Percentiles rank a stretch among this genome's conserved stretches.
Conservation (phyloP, 2,113 vertebrate genomes). For the cat (Felis catus) region DNA sequence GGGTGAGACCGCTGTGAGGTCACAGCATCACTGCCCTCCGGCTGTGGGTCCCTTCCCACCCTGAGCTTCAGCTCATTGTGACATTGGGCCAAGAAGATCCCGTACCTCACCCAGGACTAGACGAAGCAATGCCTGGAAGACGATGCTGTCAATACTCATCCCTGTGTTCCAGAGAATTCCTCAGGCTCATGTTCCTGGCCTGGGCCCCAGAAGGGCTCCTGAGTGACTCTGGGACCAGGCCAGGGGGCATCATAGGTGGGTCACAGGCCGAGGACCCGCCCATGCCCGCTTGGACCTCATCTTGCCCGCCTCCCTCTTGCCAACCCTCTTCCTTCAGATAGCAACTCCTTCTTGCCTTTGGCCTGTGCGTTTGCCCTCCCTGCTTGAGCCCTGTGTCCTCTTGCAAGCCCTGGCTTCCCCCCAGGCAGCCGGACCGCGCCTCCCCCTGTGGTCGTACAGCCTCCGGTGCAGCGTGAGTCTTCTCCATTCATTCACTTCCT, state of each 20-base stretch:
- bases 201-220: background rate
- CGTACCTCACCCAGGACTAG: background rate
- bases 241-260: background rate
- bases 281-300: background rate
- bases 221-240: background rate
- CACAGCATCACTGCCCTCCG: background rate
- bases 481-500: background rate
- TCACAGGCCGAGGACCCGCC: background rate
- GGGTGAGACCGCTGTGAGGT: background rate
- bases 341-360: no score
- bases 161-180: background rate
- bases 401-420: background rate
- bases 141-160: background rate
- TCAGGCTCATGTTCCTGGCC: background rate
- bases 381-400: background rate
- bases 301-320: background rate
- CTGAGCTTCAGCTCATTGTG: background rate
- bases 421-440: rapidly evolving
- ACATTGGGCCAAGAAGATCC: background rate
- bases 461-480: no score
- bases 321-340: rapidly evolving
- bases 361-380: background rate
- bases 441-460: rapidly evolving
- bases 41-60: background rate
- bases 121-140: background rate